A percentile compares a stretch with the other conserved stretches of the same genome.
These are phyloP conservation scores for Heptranchias perlo DNA, from an alignment of 2,113 vertebrate species.

Conservation along the genomic window DNA sequence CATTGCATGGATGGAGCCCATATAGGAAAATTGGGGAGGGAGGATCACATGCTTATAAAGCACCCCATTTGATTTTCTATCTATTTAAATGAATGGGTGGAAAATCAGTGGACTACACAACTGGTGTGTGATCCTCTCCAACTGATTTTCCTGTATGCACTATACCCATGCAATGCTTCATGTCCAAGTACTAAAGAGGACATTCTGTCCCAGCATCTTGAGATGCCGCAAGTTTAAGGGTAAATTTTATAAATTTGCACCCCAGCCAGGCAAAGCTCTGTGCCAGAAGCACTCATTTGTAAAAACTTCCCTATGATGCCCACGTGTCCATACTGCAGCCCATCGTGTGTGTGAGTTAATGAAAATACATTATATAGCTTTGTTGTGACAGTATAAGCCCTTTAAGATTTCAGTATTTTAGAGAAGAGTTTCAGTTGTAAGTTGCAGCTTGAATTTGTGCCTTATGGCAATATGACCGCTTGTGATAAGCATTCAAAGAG, in stretches of 20 bases:
- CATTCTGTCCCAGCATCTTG: not conserved
- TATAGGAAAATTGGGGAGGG: not conserved
- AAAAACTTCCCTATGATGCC: not conserved
- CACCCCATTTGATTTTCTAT: constrained; percentile 9
- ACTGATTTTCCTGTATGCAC: not conserved
- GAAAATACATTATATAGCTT: not conserved
- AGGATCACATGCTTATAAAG: not conserved
- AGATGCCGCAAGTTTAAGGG: not conserved
- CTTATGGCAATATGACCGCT: not conserved
- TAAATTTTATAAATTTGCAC: not conserved
- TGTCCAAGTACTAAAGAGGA: not conserved
- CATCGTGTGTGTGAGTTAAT: not conserved
- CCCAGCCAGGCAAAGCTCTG: not conserved
- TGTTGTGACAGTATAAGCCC: not conserved
- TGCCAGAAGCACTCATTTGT: not conserved
- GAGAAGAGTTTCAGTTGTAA: not conserved
- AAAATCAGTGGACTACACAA: not conserved
- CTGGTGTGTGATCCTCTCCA: not conserved
- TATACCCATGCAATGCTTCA: not conserved
- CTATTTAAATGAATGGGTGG: not conserved
- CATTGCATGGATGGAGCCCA: not conserved
- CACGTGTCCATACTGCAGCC: not conserved
- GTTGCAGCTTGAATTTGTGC: not conserved
- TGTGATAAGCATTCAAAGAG: not conserved
- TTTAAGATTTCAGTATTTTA: not conserved